Evolutionary conservation across 2,888 invertebrate genomes (phyloP), one percentile per base, ranked within the genome.

Genomic region (Allolobophora icterica): DNA sequence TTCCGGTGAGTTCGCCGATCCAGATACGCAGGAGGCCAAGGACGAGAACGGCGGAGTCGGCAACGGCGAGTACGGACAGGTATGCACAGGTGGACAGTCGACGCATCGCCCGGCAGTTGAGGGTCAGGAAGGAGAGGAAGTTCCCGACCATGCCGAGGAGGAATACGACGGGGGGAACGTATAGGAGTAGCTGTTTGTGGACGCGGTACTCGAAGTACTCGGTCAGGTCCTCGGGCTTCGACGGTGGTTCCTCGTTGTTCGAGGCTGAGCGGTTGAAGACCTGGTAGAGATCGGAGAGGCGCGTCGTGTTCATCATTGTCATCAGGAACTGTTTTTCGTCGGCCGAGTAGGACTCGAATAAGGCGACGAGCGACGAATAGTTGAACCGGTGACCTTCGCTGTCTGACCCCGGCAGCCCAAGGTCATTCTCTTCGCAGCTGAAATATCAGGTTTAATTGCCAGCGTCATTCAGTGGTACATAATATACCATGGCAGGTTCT

Each of bases 101-200:
- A 11, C 91, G 83, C 91, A 91, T 91, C 13, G 91, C 11, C 21
- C 89, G 84, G 24, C 91, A 45, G 89, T 38, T 84, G 30, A 91
- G 91, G 21, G 87, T 87, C 17, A 84, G 34, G 84, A 91, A 91
- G 33, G 91, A 91, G 33, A 91, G 24, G 45, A 34, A 87, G 89
- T 91, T 91, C 0, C 91, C 91, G 34, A 91, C 45, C n/a, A 91
- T 34, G 1, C 91, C 91, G 24, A 91, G 35, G 42, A 91, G 21
- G 45, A 91, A 89, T 42, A 91, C 34, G 84, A 91, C 52, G 21
- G 91, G 91, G 0, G 91, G 40, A 52, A 91, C 24, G 91, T 87
- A 91, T 5, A 91, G 91, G 19, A 71, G 71, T 6, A 84, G 83
- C 83, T 87, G 87, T 35, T 34, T 38, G 87, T 87, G 87, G 38